These are phyloP conservation scores for Diploscapter pachys DNA, from an alignment of 1,140 invertebrate genomes.

Conservation along the genomic window DNA sequence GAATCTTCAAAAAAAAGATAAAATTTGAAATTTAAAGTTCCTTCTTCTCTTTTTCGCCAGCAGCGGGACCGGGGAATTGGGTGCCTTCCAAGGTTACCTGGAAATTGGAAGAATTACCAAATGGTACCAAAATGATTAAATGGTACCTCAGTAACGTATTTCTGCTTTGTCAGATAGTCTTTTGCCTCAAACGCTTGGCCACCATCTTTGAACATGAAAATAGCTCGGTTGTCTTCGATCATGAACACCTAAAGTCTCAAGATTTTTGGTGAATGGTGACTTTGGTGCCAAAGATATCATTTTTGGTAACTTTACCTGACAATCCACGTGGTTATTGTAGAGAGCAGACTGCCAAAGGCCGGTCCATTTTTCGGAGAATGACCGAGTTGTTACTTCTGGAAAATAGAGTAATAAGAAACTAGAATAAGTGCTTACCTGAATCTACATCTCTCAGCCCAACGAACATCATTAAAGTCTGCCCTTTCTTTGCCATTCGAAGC, in stretches of 20 bases:
- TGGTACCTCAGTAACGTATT: conserved; percentile 68
- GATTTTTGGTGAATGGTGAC: no score
- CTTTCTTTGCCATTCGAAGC: conserved; percentile 84
- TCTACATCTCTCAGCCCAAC: conserved; percentile 68
- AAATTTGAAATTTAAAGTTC: conserved; percentile 45
- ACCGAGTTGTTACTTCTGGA: conserved; percentile 13
- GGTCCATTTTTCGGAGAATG: conserved; percentile 30
- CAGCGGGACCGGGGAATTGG: conserved; percentile 63
- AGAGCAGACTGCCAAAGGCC: conserved; percentile 41
- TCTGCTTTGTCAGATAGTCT: conserved; percentile 82
- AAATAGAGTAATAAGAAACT: neutral
- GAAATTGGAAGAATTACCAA: neutral
- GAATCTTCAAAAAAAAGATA: no score
- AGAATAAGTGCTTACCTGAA: no score
- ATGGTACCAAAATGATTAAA: conserved; percentile 56
- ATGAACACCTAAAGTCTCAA: conserved; percentile 67
- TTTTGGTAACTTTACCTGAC: conserved; percentile 26
- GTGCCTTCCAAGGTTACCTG: conserved; percentile 66
- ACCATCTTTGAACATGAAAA: conserved; percentile 94
- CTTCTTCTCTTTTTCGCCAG: conserved; percentile 62
- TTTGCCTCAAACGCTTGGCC: conserved; percentile 90
- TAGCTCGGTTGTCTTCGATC: conserved; percentile 81
- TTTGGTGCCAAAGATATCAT: conserved; percentile 17
- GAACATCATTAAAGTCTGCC: conserved; percentile 92
- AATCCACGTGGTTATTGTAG: conserved; percentile 46